These are phyloP conservation scores for Meloidogyne exigua DNA, from an alignment of 1,140 invertebrate species.

Conservation along the genomic window DNA sequence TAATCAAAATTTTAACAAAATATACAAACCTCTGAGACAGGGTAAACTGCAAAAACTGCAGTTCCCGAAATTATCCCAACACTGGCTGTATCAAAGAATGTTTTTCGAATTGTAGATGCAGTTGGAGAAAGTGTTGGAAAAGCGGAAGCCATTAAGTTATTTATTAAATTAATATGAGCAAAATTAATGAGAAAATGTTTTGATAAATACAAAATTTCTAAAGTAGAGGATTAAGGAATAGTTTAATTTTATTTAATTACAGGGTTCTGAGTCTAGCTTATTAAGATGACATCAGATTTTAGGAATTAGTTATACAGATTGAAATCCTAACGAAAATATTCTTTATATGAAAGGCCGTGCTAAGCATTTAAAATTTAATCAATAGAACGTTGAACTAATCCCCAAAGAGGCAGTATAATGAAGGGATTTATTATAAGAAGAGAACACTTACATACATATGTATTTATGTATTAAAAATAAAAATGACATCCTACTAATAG, in stretches of 20 bases:
- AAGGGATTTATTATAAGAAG: background rate
- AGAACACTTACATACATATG: too few species aligned
- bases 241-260: too few species aligned
- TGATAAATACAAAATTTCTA: too few species aligned
- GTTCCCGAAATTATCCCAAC: slow-evolving; percentile 13
- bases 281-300: background rate
- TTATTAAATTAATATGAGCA: background rate
- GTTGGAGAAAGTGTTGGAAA: slow-evolving; percentile 31
- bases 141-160: background rate
- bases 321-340: background rate
- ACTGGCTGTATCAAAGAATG: slow-evolving; percentile 16
- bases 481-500: background rate
- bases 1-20: background rate
- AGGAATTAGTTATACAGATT: background rate
- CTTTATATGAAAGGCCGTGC: background rate
- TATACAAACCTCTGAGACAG: slow-evolving; percentile 20
- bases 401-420: background rate
- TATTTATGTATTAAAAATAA: background rate
- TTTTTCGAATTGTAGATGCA: slow-evolving; percentile 22
- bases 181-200: background rate
- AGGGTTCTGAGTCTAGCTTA: too few species aligned
- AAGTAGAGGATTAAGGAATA: too few species aligned
- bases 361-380: slow-evolving; percentile 1
- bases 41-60: slow-evolving; percentile 29
- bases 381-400: background rate